Evolutionary conservation across 2,113 vertebrate species (phyloP), one percentile per base, ranked within the genome.

Genomic region (Poeciliopsis prolifica): DNA sequence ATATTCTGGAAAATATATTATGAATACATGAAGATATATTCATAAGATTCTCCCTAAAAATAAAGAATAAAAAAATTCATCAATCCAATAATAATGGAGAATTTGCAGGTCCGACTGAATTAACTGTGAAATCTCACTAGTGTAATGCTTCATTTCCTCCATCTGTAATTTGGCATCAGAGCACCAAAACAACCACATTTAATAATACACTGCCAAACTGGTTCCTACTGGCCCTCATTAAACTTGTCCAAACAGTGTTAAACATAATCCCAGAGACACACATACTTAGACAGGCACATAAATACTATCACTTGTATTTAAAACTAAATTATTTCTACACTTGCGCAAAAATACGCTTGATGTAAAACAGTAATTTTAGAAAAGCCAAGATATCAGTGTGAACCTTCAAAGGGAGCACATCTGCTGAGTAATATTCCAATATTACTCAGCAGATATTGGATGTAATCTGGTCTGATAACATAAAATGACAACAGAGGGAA

Each of bases 201-300:
- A 94, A 93, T 93, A 88, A 88, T 35, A 91, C 58, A 70, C 65
- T 88, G 86, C 78, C 26, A 65, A 70, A 68, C 61, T 72, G 77
- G 68, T 87, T 88, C 42, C 83, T 79, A 30, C 78, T 75, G 65
- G 42, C 84, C 74, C 74, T 82, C 63, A 90, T 89, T 93, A 79
- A 89, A 70, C 70, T 67, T 77, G 90, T 92, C 84, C 37, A 89
- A 92, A 86, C 85, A 91, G 8, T 65, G 84, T 63, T 70, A 74
- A 54, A 82, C 65, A 79, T 75, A 79, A 79, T 72, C 29, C 7
- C 40, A 70, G 30, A 66, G 30, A 76, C 40, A 69, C 19, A 1
- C 40, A 63, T 10, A 70, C 51, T 22, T 33, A 68, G 40, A 63
- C 31, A 75, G 17, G 11, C 74, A 67, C 51, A 71, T 12, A 80